Evolutionary conservation across 2,888 invertebrate species (phyloP), one percentile per base, ranked within the genome.

Genomic region (Cyclophora punctaria): DNA sequence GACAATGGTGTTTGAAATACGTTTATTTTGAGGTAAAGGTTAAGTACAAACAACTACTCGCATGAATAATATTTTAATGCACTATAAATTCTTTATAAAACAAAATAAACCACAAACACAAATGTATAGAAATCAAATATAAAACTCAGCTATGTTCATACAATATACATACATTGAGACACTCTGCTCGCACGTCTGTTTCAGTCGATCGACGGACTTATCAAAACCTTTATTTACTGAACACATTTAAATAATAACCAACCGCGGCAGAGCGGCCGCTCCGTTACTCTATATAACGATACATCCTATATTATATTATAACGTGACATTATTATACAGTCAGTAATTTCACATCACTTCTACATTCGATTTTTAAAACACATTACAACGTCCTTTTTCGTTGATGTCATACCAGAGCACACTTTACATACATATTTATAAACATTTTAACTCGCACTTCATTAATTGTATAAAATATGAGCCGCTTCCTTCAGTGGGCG

Each of bases 261-360:
- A 57, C 48, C 51, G 59, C 66, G 67, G 71, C 75, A 76, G 78
- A 69, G 78, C 67, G 70, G 67, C 62, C 48, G 59, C 55, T 56
- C 59, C 20, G 20, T 20, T 20, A 20, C 20, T 20, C 20, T 20
- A 20, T 2, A 20, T 48, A 45, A 66, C 64, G 60, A 66, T 71
- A 73, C 66, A 60, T 60, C 66, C 56, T 54, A 60, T 63, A 64
- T 71, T 63, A 57, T 67, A 68, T 66, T 62, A 74, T 73, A 77
- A 73, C 71, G 69, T 69, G 67, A 75, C 64, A 67, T 67, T 68
- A 75, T 72, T 77, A 76, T 77, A 81, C 79, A 78, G 78, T 71
- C 71, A 73, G 69, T 71, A 63, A 61, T 60, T 66, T 69, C 69
- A 63, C 70, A 62, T 69, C 75, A 69, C 71, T 64, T 59, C 78